Evolutionary conservation across 2,113 vertebrate species (phyloP), one percentile per base, ranked within the genome.

Genomic region (Todiramphus saurophagus): DNA sequence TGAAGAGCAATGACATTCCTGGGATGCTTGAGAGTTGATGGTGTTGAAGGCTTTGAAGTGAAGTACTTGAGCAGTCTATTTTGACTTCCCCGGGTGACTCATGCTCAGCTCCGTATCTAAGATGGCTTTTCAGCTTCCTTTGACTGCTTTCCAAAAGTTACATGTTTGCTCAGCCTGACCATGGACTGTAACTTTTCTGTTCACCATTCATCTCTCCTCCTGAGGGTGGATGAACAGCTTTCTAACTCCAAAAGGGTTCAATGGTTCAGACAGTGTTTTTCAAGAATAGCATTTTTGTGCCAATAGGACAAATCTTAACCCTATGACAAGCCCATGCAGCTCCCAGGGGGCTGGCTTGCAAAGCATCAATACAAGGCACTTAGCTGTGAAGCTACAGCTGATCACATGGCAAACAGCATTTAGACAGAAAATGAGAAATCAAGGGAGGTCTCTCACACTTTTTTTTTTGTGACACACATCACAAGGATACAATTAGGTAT

Each of bases 41-140:
- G 77, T 58, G 78, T 37, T 51, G 94, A 83, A 88, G 75, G 83
- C 95, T 98, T 97, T 97, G 97, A 97, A 96, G 95, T 96, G 83
- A 88, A 79, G 94, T 83, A 51, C 96, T 97, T 96, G 94, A 96
- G 93, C 87, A 89, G 78, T 68, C 82, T 95, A 10, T 94, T 96
- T 84, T 95, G 94, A 90, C 92, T 94, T 91, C 90, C 89, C 78
- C 5, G 72, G 30, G 87, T 97, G 95, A 94, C 76, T 94, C 89
- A 90, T 24, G 92, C 76, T 93, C 94, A 76, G 68, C 86, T 90
- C 94, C 21, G 11, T 92, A 88, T 94, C 91, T 95, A 68, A 90
- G 94, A 83, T 68, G 92, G 55, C 28, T 96, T 91, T 93, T 89
- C 90, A 94, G 76, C 80, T 86, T 79, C 85, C 94, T 96, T 89